Conservation (phyloP, 2,113 vertebrate genomes). For the Phyllostomus discolor region DNA sequence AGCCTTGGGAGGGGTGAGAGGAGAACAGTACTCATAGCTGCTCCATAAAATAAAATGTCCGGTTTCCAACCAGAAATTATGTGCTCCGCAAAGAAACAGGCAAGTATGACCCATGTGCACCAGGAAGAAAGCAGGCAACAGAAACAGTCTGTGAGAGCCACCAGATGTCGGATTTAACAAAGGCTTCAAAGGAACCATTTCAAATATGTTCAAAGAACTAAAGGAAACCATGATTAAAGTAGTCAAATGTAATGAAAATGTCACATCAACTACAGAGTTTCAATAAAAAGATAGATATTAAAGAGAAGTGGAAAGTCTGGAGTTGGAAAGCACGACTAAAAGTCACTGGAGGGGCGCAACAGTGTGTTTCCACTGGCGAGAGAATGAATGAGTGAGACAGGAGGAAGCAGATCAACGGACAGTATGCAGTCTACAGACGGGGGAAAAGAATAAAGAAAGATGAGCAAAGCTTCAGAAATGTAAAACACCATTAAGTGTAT, state of each 20-base stretch:
- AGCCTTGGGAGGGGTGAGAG: background rate
- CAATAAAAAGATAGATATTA: background rate
- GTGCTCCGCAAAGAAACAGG: background rate
- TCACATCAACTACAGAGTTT: background rate
- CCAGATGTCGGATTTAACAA: background rate
- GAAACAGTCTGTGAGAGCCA: background rate
- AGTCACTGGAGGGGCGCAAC: background rate
- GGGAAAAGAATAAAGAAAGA: background rate
- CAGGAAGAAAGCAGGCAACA: background rate
- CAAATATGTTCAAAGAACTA: constrained; percentile 4
- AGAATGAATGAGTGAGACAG: background rate
- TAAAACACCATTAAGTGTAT: background rate
- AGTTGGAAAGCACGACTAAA: background rate
- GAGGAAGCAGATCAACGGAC: background rate
- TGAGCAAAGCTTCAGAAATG: background rate
- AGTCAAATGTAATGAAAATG: background rate
- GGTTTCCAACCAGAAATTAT: constrained; percentile 9
- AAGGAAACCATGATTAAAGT: background rate
- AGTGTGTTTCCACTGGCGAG: background rate
- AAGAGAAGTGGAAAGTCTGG: background rate
- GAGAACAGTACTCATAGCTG: background rate
- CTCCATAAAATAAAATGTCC: background rate
- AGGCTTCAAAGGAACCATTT: background rate
- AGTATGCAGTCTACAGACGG: background rate
- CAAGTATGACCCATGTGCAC: background rate